Base-by-base conservation (phyloP, 2,797 vertebrate genomes). In the Coranthus polyacanthus region DNA sequence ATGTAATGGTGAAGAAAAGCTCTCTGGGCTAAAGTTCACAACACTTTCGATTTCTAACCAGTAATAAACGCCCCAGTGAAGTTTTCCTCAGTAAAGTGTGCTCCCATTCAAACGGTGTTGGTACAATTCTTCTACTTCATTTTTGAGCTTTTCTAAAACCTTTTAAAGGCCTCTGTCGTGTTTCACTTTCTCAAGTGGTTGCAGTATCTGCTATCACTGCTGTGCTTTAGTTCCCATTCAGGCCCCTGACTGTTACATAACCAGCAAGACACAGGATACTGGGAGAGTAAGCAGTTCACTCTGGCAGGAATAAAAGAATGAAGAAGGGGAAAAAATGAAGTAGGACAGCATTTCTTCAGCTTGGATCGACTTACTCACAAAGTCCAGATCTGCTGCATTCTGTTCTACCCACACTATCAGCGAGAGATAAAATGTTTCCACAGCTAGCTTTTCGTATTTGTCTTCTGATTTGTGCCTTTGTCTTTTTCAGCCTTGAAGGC, bases 161-260 rank as follows among this genome's bases (percentile, higher is more conserved):
- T 51, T 50, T 47, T 47, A 70, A 38, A 69, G 69, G 66, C 67
- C 57, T 51, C 76, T 53, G 79, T 79, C 54, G 12, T 46, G 41
- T 42, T 69, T 78, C 58, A 17, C 49, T 70, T 91, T 83, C 78
- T 67, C 55, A 72, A 83, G 72, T 36, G 24, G 29, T 44, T 73
- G 45, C 70, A 65, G 63, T 53, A 68, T 70, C 79, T 29, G 32
- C 62, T 18, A 72, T 80, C 66, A 60, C 81, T 74, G 59, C 73
- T 80, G 75, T 34, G 72, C 71, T 79, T 79, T 72, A 77, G 76
- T 79, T 83, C 85, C 83, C 86, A 79, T 82, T 84, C 57, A 78
- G 84, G 82, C 79, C 89, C 69, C 81, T 60, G 60, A 41, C 78
- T 82, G 76, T 94, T 93, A 85, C 82, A 88, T 92, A 92, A 92